Evolutionary conservation across 2,797 vertebrate genomes (phyloP), one percentile per base, ranked within the genome.

Genomic region (Lepilemur ruficaudatus): DNA sequence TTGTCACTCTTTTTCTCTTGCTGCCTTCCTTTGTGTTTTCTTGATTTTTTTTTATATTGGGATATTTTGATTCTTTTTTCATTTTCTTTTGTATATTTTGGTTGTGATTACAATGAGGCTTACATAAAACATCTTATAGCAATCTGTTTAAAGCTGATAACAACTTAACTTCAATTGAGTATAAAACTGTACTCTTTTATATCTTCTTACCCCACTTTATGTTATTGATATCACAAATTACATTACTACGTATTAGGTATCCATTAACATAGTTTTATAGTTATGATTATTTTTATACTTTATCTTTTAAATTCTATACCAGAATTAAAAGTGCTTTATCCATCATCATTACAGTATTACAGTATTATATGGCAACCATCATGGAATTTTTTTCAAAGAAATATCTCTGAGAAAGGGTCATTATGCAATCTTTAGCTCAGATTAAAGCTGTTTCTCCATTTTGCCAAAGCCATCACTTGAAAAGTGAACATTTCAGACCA

Each of bases 381-480:
- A 57, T 65, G 50, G 43, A 57, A 18, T 65, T 65, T 61, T 91
- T 73, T 91, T 48, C 32, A n/a, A 48, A 93, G 85, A 81, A 59
- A 43, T 69, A 75, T 81, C 30, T 75, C 59, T 73, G 50, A 73
- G 15, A 81, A 91, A 43, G 41, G 14, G 7, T 81, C 61, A 70
- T 52, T 85, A 85, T 70, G 46, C 83, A 85, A 59, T 61, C 8
- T 78, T 80, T 73, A 73, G 23, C 57, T 81, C 7, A 86, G 17
- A 86, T 81, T 91, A 91, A 83, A 93, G 15, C 4, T 86, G 38
- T 90, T 90, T 89, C 38, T 80, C 46, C 63, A 85, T 73, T 80
- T 48, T 73, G 12, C 67, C 28, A 65, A 90, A 80, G 17, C 43
- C 9, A 32, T 59, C 59, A 48, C 2, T 17, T 59, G 25, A 43